Evolutionary conservation across 1,140 invertebrate species (phyloP).

Genomic region (Drosophila pseudoobscura): DNA sequence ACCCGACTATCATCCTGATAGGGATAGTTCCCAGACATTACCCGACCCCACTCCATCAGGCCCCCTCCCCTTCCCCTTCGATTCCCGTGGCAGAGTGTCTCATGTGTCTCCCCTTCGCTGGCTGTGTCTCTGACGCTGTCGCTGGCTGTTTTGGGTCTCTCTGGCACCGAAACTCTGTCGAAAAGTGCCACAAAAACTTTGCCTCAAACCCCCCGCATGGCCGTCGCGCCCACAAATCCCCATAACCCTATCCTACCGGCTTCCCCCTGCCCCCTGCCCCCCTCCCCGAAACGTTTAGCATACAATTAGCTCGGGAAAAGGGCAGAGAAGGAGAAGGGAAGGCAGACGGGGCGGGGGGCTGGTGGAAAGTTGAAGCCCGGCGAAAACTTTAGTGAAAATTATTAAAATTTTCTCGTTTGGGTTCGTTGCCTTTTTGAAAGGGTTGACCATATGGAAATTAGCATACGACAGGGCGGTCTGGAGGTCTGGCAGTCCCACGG

Average conservation of each 20-base stretch:
- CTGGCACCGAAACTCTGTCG: slow-evolving; percentile 32
- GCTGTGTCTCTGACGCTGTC: slow-evolving; percentile 31
- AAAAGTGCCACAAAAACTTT: slow-evolving; percentile 71
- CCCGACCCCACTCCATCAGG: neutral
- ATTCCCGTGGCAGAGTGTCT: slow-evolving; percentile 29
- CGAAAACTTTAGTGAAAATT: slow-evolving; percentile 76
- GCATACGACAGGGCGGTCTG: slow-evolving; percentile 66
- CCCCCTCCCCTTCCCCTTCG: neutral
- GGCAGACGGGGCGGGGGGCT: neutral
- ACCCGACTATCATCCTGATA: slow-evolving; percentile 70
- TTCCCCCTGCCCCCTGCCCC: neutral
- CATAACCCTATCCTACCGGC: slow-evolving; percentile 32
- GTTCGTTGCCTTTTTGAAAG: slow-evolving; percentile 58
- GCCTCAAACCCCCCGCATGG: slow-evolving; percentile 33
- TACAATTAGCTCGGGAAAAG: slow-evolving; percentile 72
- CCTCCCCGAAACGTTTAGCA: slow-evolving; percentile 69
- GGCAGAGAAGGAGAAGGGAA: slow-evolving; percentile 18
- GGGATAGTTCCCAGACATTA: slow-evolving; percentile 21
- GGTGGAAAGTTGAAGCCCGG: slow-evolving; percentile 50
- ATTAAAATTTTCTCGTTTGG: slow-evolving; percentile 73
- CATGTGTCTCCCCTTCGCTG: slow-evolving; percentile 48
- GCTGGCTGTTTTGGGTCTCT: slow-evolving; percentile 19
- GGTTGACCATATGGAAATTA: slow-evolving; percentile 82
- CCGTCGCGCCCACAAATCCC: slow-evolving; percentile 39
- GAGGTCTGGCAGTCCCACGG: slow-evolving; percentile 4